Base-by-base conservation (phyloP, 2,797 vertebrate species). In the Phoebastria nigripes region DNA sequence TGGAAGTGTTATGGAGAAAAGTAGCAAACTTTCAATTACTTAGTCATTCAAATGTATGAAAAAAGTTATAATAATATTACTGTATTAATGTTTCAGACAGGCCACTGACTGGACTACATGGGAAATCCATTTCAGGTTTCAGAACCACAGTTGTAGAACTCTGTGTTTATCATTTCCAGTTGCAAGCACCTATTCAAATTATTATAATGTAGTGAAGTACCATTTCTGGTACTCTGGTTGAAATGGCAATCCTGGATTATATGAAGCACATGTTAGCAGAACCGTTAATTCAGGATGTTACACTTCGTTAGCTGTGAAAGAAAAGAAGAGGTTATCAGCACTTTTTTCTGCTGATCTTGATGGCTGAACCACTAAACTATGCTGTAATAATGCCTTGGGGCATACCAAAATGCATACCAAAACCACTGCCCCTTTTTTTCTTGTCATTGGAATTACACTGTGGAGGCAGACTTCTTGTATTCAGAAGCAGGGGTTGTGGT, bases 11-110 rank as follows among this genome's bases (percentile, higher is more conserved):
- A 46, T 41, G 9, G 20, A 77, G n/a, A 88, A 92, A 93, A 91
- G 24, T 46, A 92, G 35, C 24, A 65, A 81, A 90, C 31, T 61
- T 94, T 87, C 42, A 89, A 79, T 29, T 62, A 78, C 13, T 69
- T 72, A 69, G 39, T 71, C 14, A 29, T n/a, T 83, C 12, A 76
- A 90, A 83, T 54, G 2, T 20, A 49, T 54, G 5, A 52, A 86
- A 80, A 78, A 79, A 62, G 0, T 51, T 49, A 33, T 31, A 74
- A 41, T 54, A 63, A 61, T 72, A 5, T 69, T 74, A 54, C 25
- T 16, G 0, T 22, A 25, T 77, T 74, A 80, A 58, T 41, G 10
- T 21, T 91, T 91, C 35, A 73, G 29, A 69, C 10, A 41, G 7
- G 15, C 3, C n/a, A 56, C 12, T 12, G 8, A 28, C 31, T 46